Base-by-base conservation (phyloP, 2,797 vertebrate genomes). In the Meda fulgida region DNA sequence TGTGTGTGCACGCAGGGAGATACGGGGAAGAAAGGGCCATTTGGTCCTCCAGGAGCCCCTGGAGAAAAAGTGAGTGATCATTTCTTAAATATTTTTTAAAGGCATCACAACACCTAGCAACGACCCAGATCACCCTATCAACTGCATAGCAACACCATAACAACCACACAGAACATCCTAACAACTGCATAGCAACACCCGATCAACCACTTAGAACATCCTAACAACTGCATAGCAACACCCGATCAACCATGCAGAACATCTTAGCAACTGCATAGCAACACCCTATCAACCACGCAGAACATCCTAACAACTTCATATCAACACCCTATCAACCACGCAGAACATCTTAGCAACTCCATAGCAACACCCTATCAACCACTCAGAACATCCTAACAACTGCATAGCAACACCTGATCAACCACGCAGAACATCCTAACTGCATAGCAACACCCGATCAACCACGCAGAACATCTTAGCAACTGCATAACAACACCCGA, bases 31-130 rank as follows among this genome's bases (percentile, higher is more conserved):
- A 96, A 96, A 0, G 97, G 98, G 4, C 95, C 94, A 0, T 83
- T 92, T 0, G 98, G 97, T 55, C 90, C 94, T 31, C 58, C 92
- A 0, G 97, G 97, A 92, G 95, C 96, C 0, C 89, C 93, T 3
- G 97, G 97, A 84, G 97, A 97, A 76, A 96, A 97, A 95, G 98
- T 99, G 88, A 83, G 92, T 75, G n/a, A 23, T 69, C 16, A n/a
- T 21, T 40, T 80, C 21, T 14, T 63, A 11, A 0, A 8, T 46
- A 23, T 43, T 38, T 16, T 29, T 77, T 26, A n/a, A n/a, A 46
- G 31, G 48, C 58, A 63, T 29, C 13, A 29, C n/a, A 26, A 29
- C 58, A 29, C 58, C 0, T 2, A 36, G 36, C 36, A 36, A 6
- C 53, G 1, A 58, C 21, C 53, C 8, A n/a, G 3, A 58, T 0